Base-by-base conservation (phyloP, 2,797 vertebrate genomes). In the Pipistrellus pipistrellus region DNA sequence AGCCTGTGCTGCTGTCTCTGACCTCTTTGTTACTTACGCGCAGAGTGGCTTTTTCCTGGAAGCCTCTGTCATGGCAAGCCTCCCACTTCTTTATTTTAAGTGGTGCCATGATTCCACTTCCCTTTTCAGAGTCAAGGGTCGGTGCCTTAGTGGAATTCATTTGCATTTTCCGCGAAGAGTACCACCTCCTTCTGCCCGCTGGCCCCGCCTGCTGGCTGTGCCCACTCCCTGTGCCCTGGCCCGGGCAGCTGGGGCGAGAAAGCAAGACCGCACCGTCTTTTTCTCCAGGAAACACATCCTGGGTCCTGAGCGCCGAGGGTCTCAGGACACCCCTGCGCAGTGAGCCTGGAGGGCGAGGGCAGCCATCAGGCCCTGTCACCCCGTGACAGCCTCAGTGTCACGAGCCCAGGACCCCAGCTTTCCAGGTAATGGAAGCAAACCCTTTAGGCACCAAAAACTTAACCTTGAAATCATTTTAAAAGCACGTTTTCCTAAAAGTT, bases 1-100 rank as follows among this genome's bases (percentile, higher is more conserved):
- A 85, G 48, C n/a, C 53, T 3, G 72, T 14, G 55, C 87, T 86
- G 82, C 83, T 82, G 66, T 86, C 88, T 95, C 88, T 87, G 68
- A 89, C 86, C 84, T 88, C 59, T 88, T 90, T 93, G 71, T 94
- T 78, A 62, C 80, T 94, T 93, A 93, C 81, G 6, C 68, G 86
- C 85, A 80, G 71, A 88, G 53, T 35, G 90, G 59, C 96, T 95
- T 97, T 95, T 97, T 96, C 95, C 91, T 96, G 96, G 95, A 96
- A 97, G 88, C 93, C 90, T 80, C 73, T 30, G 89, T 93, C 73
- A 48, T 57, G 27, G 20, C 51, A 71, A 92, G 93, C 87, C 53
- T 55, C 59, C 53, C 66, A 91, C 95, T 96, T 97, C 95, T 96
- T 95, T 92, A 95, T 95, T 97, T 94, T 88, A 51, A 93, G 69